These are phyloP conservation scores for Megaustenia siamemsis DNA, from an alignment of 2,888 invertebrate genomes.

Conservation along the genomic window DNA sequence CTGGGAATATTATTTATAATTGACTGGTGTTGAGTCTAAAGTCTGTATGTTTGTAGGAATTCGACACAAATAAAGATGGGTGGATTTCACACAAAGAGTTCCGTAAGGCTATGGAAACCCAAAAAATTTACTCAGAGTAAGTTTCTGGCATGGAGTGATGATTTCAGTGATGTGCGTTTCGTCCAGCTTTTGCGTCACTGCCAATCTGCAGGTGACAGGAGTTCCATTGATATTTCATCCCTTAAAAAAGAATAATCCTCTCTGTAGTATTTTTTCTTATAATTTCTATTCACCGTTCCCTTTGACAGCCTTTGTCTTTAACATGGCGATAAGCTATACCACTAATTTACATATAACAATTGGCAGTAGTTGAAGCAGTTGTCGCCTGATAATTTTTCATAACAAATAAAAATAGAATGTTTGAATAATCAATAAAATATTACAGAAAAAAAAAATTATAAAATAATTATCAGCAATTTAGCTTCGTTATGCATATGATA, in stretches of 20 bases:
- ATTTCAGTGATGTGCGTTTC: conserved; percentile 1
- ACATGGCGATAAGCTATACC: neutral
- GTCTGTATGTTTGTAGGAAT: conserved; percentile 72
- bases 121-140: conserved; percentile 92
- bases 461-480: too few species aligned
- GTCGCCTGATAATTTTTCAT: too few species aligned
- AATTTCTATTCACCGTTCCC: neutral
- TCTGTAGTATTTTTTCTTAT: neutral
- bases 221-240: too few species aligned
- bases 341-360: too few species aligned
- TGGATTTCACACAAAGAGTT: conserved; percentile 99
- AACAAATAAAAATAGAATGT: too few species aligned
- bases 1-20: neutral
- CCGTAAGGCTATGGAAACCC: conserved; percentile 98
- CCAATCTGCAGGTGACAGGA: neutral
- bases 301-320: neutral
- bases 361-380: too few species aligned
- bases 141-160: conserved; percentile 62
- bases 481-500: too few species aligned
- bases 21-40: conserved; percentile 18
- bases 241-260: too few species aligned
- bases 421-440: too few species aligned
- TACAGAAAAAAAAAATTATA: too few species aligned
- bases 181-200: neutral
- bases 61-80: conserved; percentile 96